These are phyloP conservation scores for Zaprionus inermis DNA, from an alignment of 1,140 invertebrate genomes.

Conservation along the genomic window DNA sequence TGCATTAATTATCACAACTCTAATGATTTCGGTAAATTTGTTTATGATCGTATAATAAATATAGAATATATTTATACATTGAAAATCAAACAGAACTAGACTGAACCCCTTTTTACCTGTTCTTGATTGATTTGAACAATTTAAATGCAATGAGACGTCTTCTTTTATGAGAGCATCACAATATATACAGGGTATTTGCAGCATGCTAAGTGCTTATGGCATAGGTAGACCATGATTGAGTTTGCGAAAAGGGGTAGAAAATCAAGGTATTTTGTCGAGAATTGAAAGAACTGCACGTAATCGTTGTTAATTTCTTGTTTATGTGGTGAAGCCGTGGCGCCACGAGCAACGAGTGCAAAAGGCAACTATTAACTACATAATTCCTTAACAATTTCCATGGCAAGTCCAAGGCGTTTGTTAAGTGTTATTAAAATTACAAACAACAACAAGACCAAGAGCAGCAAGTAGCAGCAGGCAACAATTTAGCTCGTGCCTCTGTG, in stretches of 20 bases:
- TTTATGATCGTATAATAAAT: too few species aligned
- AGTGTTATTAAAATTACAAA: conserved; percentile 75
- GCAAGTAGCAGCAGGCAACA: conserved; percentile 5
- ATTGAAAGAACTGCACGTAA: background rate
- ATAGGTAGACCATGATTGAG: background rate
- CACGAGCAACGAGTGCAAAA: conserved; percentile 16
- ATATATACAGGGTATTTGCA: too few species aligned
- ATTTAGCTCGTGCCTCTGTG: conserved; percentile 11
- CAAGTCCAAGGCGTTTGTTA: conserved; percentile 78
- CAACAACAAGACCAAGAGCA: conserved; percentile 30
- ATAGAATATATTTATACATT: too few species aligned
- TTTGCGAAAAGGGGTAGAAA: background rate
- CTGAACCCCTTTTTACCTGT: too few species aligned
- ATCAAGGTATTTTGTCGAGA: background rate
- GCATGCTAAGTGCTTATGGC: too few species aligned
- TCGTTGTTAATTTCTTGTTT: conserved; percentile 6
- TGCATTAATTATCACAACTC: too few species aligned
- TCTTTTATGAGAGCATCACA: too few species aligned
- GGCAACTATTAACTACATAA: conserved; percentile 66
- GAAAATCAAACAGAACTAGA: too few species aligned
- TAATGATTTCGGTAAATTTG: too few species aligned
- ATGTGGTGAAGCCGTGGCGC: conserved; percentile 1
- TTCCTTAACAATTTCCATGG: conserved; percentile 77
- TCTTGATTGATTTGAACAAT: too few species aligned
- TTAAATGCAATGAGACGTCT: too few species aligned